Conservation (phyloP, 2,113 vertebrate genomes). For the Phyllopteryx taeniolatus region DNA sequence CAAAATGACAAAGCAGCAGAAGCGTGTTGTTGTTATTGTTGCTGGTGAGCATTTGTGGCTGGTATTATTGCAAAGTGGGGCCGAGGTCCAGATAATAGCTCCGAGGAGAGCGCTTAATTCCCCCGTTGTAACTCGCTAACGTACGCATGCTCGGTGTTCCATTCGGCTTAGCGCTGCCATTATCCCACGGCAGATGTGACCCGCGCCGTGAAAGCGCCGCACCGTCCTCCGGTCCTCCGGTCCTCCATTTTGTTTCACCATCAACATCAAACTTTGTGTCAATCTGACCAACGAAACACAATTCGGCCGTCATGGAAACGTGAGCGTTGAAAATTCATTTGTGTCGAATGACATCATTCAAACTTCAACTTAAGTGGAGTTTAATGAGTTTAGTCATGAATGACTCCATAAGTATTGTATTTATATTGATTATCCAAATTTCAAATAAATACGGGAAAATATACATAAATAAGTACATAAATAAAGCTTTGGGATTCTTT, state of each 20-base stretch:
- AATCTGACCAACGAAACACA: not conserved
- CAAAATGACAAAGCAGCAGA: slow-evolving; percentile 11
- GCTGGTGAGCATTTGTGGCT: slow-evolving; percentile 49
- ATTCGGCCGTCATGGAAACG: not conserved
- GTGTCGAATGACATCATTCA: not conserved
- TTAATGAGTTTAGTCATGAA: not conserved
- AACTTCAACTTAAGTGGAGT: not conserved
- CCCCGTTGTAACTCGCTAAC: slow-evolving; percentile 29
- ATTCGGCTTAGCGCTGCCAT: slow-evolving; percentile 69
- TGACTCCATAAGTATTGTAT: not conserved
- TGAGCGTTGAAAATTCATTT: not conserved
- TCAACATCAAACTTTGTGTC: slow-evolving; percentile 21
- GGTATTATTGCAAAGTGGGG: slow-evolving; percentile 54
- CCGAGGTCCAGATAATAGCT: slow-evolving; percentile 60
- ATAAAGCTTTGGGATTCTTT: not conserved
- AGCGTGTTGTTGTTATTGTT: slow-evolving; percentile 31
- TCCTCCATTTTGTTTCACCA: not conserved
- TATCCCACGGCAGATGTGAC: slow-evolving; percentile 71
- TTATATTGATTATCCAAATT: too few relatives aligned
- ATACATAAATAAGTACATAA: too few relatives aligned
- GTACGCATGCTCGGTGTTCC: slow-evolving; percentile 51
- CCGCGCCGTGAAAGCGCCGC: slow-evolving; percentile 51
- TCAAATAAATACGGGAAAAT: too few relatives aligned
- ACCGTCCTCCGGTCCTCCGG: slow-evolving; percentile 38
- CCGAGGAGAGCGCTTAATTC: slow-evolving; percentile 68